Conservation (phyloP, 2,113 vertebrate genomes). For the Hypocryptadius cinnamomeus region DNA sequence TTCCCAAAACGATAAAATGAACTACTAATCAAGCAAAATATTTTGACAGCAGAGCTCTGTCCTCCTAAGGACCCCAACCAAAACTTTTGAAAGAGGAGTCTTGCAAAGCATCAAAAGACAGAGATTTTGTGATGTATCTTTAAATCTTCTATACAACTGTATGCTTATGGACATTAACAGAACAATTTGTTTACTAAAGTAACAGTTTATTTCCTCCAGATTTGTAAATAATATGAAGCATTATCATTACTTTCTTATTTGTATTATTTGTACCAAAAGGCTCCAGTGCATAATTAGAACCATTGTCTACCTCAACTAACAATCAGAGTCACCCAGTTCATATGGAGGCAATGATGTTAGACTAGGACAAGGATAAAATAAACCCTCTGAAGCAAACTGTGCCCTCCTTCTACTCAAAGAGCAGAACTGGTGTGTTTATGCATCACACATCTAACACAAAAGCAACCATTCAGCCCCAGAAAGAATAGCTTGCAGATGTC, state of each 20-base stretch:
- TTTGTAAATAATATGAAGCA: neutral
- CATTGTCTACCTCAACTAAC: neutral
- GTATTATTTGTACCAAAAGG: neutral
- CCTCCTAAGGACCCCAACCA: neutral
- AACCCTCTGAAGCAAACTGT: neutral
- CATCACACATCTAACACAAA: conserved; percentile 51
- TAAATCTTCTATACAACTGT: neutral
- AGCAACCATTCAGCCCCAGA: conserved; percentile 24
- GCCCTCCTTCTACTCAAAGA: conserved; percentile 10
- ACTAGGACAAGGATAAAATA: conserved; percentile 2
- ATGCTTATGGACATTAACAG: neutral
- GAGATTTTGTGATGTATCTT: neutral
- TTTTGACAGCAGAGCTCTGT: neutral
- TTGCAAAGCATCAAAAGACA: neutral
- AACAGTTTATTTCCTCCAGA: neutral
- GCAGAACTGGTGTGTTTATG: conserved; percentile 8
- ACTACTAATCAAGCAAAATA: neutral
- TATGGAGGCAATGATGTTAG: neutral
- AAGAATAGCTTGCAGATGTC: conserved; percentile 47
- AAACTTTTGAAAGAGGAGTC: neutral
- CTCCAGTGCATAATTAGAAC: neutral
- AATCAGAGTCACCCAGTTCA: neutral
- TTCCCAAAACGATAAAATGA: neutral
- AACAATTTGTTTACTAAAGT: neutral
- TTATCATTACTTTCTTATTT: neutral